Conservation (phyloP, 1,140 invertebrate species). For the Pseudomyrmex dendroicus region DNA sequence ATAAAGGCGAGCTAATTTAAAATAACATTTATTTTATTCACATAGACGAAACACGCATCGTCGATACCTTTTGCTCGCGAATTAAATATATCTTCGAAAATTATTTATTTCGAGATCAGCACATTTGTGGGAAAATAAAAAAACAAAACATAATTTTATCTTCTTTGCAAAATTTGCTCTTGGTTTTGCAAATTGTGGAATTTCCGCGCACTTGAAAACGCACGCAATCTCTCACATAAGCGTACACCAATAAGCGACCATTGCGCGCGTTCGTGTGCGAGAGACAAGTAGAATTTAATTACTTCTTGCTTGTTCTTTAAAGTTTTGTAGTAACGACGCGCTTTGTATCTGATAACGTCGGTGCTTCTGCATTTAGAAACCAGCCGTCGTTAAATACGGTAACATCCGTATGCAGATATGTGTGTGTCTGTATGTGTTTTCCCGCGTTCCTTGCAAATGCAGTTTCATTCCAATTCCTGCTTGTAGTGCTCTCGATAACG, state of each 20-base stretch:
- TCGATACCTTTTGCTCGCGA: background rate
- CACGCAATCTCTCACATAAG: background rate
- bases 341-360: slow-evolving; percentile 37
- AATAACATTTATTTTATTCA: slow-evolving; percentile 23
- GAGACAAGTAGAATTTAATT: slow-evolving; percentile 37
- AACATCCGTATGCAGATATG: background rate
- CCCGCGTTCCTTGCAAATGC: slow-evolving; percentile 37
- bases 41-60: background rate
- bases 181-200: background rate
- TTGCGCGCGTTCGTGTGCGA: background rate
- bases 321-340: slow-evolving; percentile 12
- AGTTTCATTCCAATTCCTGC: slow-evolving; percentile 51
- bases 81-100: background rate
- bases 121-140: background rate
- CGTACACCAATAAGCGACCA: background rate
- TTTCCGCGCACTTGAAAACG: background rate
- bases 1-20: slow-evolving; percentile 6
- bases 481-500: slow-evolving; percentile 42
- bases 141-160: slow-evolving; percentile 8
- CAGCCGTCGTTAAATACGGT: slow-evolving; percentile 25
- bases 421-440: slow-evolving; percentile 22
- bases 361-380: slow-evolving; percentile 22
- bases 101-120: background rate
- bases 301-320: slow-evolving; percentile 30
- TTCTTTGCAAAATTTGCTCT: background rate